Base-by-base conservation (phyloP, 2,888 invertebrate species). In the Magallana nippona region DNA sequence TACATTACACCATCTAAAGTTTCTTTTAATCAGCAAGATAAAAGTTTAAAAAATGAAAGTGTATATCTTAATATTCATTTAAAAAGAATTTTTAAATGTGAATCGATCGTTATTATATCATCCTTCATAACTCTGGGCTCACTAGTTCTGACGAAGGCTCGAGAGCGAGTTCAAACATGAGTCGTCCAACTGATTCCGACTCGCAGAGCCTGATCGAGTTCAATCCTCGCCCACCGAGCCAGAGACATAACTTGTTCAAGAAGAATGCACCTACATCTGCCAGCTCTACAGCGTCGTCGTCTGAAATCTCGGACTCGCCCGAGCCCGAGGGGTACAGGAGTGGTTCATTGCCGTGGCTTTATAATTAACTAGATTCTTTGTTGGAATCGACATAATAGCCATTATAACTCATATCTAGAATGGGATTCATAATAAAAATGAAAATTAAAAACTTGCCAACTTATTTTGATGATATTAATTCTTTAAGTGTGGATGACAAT, bases 241-340 rank as follows among this genome's bases (percentile, higher is more conserved):
- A 80, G 57, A 80, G 80, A 57, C 56, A 80, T 58, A 57, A 19
- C 17, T 27, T 80, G 56, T 80, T 80, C 80, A 80, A 80, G 58
- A 80, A 80, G 80, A 80, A 80, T 13, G 71, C 83, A 13, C 58
- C 83, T 13, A 58, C 11, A 58, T 32, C 71, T 22, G 57, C 83
- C 55, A 44, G 27, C 57, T 32, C 83, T 81, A n/a, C 80, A 63
- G 57, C 77, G 57, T 32, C 79, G 17, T 44, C 13, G 8, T 55
- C 44, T 3, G 60, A 60, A 60, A 8, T 13, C n/a, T 62, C 71
- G 1, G 71, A 71, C 27, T 27, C 71, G 13, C 63, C 63, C 22
- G 71, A 71, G 11, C 27, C 71, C 1, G 71, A 71, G 27, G 71
- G 71, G 71, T 71, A 71, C 71, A 44, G 15, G 71, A 27, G 71